A percentile compares a stretch with the other conserved stretches of the same genome.
Evolutionary conservation across 2,113 vertebrate species (phyloP).

Genomic region (Paramormyrops kingsleyae): DNA sequence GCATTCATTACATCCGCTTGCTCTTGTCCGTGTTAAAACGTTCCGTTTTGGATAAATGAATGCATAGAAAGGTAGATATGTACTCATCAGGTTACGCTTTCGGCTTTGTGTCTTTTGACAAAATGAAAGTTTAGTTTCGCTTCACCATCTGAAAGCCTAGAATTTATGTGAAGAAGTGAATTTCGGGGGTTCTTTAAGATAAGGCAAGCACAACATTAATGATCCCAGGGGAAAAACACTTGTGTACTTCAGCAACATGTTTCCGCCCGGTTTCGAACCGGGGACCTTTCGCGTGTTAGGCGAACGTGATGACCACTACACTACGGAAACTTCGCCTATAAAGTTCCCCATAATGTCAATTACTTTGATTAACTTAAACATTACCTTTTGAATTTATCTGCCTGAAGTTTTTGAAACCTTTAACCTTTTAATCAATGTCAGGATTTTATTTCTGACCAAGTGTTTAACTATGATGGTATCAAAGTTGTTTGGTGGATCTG

Average conservation of each 20-base stretch:
- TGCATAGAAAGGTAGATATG: background rate
- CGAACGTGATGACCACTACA: constrained; percentile 60
- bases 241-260: background rate
- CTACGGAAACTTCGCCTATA: constrained; percentile 1
- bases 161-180: background rate
- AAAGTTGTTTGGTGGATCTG: background rate
- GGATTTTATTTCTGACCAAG: background rate
- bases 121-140: background rate
- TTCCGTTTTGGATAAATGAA: background rate
- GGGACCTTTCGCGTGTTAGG: constrained; percentile 45
- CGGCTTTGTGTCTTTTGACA: background rate
- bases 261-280: constrained; percentile 39
- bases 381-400: too few relatives aligned
- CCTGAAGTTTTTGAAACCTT: background rate
- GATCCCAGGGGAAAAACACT: background rate
- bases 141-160: background rate
- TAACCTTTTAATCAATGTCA: background rate
- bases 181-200: background rate
- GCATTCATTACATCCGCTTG: background rate
- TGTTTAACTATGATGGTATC: background rate
- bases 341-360: background rate
- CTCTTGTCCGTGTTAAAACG: background rate
- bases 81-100: background rate
- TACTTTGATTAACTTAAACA: too few relatives aligned
- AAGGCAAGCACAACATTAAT: background rate